Evolutionary conservation across 2,797 vertebrate genomes (phyloP).

Genomic region (Danio jaintianensis): DNA sequence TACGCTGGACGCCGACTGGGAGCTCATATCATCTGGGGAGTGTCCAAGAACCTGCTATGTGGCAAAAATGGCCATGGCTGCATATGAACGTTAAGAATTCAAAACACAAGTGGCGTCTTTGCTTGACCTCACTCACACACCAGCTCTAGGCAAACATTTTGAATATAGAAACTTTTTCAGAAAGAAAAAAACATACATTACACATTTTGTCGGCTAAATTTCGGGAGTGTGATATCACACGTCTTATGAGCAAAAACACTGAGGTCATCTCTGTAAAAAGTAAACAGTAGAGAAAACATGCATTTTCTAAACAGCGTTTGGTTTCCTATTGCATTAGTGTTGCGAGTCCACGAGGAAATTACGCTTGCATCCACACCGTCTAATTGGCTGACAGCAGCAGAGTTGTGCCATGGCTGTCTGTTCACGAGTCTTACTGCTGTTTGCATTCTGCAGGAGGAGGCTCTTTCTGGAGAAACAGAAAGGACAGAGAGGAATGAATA

Average conservation of each 20-base stretch:
- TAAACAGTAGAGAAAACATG: conserved; percentile 81
- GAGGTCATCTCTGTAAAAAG: conserved; percentile 57
- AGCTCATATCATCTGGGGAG: conserved; percentile 20
- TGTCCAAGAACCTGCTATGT: conserved; percentile 18
- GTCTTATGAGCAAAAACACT: conserved; percentile 47
- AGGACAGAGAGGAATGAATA: too few species aligned
- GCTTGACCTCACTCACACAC: conserved; percentile 22
- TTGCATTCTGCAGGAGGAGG: conserved; percentile 97
- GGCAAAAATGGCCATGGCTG: conserved; percentile 18
- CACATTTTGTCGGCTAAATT: conserved; percentile 5
- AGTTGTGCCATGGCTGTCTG: conserved; percentile 70
- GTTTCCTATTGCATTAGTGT: conserved; percentile 81
- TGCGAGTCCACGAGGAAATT: conserved; percentile 52
- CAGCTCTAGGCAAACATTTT: conserved; percentile 40
- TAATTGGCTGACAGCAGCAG: conserved; percentile 67
- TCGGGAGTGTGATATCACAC: conserved; percentile 5
- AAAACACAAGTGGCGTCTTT: conserved; percentile 8
- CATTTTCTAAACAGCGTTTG: conserved; percentile 83
- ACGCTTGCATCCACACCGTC: conserved; percentile 65
- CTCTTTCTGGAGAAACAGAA: conserved; percentile 62
- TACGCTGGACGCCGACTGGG: conserved; percentile 60
- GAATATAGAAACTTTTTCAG: conserved; percentile 34
- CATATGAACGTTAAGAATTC: background rate
- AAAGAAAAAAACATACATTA: conserved; percentile 11
- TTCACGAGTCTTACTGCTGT: conserved; percentile 87